These are phyloP conservation scores for Myotis vivesi DNA, from an alignment of 2,797 vertebrate species.

Conservation along the genomic window DNA sequence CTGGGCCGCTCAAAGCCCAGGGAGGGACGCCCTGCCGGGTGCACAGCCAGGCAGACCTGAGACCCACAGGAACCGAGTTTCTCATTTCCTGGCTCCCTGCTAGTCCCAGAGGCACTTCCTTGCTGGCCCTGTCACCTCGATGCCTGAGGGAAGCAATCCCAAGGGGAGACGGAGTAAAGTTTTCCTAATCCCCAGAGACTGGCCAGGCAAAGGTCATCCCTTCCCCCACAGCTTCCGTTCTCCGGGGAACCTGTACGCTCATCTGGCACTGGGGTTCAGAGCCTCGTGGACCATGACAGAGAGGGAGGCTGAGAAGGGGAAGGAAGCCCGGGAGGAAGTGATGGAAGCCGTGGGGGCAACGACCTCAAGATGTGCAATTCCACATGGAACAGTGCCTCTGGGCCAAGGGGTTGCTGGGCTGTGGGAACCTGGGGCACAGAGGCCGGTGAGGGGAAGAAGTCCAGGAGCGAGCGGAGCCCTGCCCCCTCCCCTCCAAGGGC, in stretches of 20 bases:
- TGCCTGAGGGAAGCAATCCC: neutral
- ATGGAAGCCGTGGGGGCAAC: no score
- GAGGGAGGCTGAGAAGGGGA: neutral
- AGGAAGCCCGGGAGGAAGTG: neutral
- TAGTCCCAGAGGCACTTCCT: neutral
- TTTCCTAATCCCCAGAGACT: neutral
- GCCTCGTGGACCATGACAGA: neutral
- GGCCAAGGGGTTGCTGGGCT: neutral
- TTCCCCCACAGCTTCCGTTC: neutral
- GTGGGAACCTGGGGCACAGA: neutral
- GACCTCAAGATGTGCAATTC: neutral
- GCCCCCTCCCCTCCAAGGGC: neutral
- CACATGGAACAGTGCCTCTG: no score
- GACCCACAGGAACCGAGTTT: neutral
- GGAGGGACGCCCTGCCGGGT: neutral
- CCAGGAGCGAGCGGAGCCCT: neutral
- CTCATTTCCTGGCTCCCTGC: neutral
- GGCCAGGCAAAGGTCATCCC: neutral
- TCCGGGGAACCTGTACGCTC: neutral
- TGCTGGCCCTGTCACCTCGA: rapidly evolving
- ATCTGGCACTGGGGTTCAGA: neutral
- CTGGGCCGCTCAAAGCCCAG: neutral
- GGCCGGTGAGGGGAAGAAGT: neutral
- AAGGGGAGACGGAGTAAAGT: neutral
- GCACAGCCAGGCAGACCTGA: neutral